A percentile compares a stretch with the other conserved stretches of the same genome.
These are phyloP conservation scores for Strix aluco DNA, from an alignment of 2,113 vertebrate genomes.

Conservation along the genomic window DNA sequence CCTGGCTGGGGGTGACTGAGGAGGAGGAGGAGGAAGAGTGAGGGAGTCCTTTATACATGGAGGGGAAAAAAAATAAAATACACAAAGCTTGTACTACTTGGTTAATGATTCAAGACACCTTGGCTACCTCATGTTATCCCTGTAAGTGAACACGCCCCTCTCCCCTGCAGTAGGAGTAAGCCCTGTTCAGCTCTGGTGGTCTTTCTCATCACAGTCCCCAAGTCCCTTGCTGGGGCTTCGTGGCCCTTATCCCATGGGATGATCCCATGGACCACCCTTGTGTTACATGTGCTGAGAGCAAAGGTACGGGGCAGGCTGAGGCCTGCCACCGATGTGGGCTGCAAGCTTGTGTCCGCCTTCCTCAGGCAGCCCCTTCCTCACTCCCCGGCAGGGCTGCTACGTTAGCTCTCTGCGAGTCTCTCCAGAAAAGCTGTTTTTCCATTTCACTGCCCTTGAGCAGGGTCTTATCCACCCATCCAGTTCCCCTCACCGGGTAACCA, in stretches of 20 bases:
- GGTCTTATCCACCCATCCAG: too few species aligned
- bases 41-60: background rate
- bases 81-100: background rate
- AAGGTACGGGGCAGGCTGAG: background rate
- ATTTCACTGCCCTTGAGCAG: background rate
- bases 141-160: background rate
- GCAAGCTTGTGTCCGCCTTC: rapidly evolving
- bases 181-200: background rate
- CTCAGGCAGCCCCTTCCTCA: background rate
- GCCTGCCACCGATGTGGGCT: background rate
- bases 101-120: background rate
- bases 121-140: background rate
- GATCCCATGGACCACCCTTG: background rate
- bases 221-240: background rate
- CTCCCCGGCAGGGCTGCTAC: rapidly evolving
- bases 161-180: rapidly evolving
- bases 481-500: too few species aligned
- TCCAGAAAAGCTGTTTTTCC: background rate
- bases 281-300: rapidly evolving
- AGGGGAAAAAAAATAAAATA: background rate
- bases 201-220: background rate
- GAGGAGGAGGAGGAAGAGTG: background rate
- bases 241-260: background rate
- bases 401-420: too few species aligned
- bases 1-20: background rate